Conservation (phyloP, 2,888 invertebrate species). For the Cheilosia soror region DNA sequence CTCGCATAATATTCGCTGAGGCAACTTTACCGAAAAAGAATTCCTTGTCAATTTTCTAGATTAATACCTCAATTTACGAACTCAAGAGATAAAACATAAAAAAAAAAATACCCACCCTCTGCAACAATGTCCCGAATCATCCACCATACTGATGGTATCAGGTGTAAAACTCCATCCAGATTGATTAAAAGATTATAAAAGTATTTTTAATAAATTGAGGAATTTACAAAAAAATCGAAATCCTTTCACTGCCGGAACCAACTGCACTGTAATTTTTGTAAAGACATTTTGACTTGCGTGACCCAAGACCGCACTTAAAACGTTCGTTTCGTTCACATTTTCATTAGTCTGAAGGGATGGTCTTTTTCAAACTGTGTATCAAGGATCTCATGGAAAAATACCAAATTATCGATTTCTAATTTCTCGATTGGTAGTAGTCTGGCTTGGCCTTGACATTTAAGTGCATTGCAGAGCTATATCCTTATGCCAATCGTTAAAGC, state of each 20-base stretch:
- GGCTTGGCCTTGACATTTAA: slow-evolving; percentile 65
- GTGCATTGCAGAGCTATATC: slow-evolving; percentile 23
- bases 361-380: slow-evolving; percentile 22
- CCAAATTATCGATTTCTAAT: slow-evolving; percentile 61
- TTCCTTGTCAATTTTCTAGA: slow-evolving; percentile 27
- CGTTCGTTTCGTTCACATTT: slow-evolving; percentile 29
- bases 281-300: slow-evolving; percentile 43
- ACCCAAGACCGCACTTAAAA: slow-evolving; percentile 59
- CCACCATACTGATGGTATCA: slow-evolving; percentile 2
- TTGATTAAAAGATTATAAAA: slow-evolving; percentile 63
- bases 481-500: slow-evolving; percentile 24
- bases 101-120: no score
- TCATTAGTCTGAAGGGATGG: slow-evolving; percentile 53
- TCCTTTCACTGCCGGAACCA: background rate
- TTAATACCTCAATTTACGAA: slow-evolving; percentile 43
- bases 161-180: slow-evolving; percentile 55
- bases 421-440: slow-evolving; percentile 50
- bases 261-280: background rate
- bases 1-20: slow-evolving; percentile 37
- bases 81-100: background rate
- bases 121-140: no score
- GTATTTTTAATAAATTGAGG: slow-evolving; percentile 15
- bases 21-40: slow-evolving; percentile 34
- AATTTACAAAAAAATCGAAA: background rate
- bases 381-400: slow-evolving; percentile 33